Percentiles rank a stretch among this genome's conserved stretches.
phyloP scores from a whole-genome alignment of 1,140 invertebrate genomes.

The Portunus trituberculatus region DNA sequence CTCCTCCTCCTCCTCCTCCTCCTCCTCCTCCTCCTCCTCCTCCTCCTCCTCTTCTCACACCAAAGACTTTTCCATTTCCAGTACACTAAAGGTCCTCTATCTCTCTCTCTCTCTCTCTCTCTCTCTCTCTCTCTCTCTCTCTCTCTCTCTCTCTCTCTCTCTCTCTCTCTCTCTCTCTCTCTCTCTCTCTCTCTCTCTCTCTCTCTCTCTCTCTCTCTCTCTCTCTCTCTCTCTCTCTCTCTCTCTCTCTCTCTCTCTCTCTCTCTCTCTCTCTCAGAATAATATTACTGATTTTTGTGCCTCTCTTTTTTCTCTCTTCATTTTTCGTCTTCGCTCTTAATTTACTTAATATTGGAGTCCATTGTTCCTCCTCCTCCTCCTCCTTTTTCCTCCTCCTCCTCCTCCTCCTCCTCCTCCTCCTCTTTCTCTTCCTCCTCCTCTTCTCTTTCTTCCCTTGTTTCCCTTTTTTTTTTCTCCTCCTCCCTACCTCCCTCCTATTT shows the following conservation, averaged over 20 bases:
- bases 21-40: too few species aligned
- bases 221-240: constrained; percentile 50
- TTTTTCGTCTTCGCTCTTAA: neutral
- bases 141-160: neutral
- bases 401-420: neutral
- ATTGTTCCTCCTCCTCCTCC: neutral
- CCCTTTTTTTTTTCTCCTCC: neutral
- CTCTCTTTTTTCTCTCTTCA: neutral
- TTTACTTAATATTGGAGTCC: neutral
- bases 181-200: constrained; percentile 40
- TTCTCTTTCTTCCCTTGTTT: neutral
- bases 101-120: too few species aligned
- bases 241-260: neutral
- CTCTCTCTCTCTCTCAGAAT: neutral
- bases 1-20: too few species aligned
- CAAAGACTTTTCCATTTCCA: too few species aligned
- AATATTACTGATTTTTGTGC: neutral
- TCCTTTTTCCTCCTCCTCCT: neutral
- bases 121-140: too few species aligned
- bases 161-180: neutral
- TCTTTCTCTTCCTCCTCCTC: constrained; percentile 33
- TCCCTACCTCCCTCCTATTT: too few species aligned
- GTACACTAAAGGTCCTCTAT: too few species aligned
- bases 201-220: constrained; percentile 52
- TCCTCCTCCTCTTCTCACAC: too few species aligned